A percentile compares a stretch with the other conserved stretches of the same genome.
Evolutionary conservation across 92 coral and sea anemone genomes (phyloP).

Genomic region (Epizoanthus illoricatus): DNA sequence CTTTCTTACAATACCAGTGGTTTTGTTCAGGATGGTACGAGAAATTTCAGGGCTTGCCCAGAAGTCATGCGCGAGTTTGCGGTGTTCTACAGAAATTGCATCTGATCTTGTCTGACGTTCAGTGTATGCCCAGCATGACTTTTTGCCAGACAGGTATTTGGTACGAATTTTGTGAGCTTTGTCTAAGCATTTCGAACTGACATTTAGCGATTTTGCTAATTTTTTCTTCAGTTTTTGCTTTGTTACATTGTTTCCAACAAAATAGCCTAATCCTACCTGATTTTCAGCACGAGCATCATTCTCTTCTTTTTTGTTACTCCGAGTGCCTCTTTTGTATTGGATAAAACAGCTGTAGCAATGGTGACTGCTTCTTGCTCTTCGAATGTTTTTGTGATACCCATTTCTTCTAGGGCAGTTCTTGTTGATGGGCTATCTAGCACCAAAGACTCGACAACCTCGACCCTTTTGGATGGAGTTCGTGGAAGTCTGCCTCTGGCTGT

Average conservation of each 20-base stretch:
- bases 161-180: constrained; percentile 22
- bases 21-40: constrained; percentile 28
- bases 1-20: constrained; percentile 12
- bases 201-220: constrained; percentile 11
- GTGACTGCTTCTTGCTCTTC: constrained; percentile 9
- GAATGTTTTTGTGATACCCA: constrained; percentile 15
- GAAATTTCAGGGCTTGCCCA: constrained; percentile 13
- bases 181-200: constrained; percentile 2
- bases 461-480: constrained; percentile 26
- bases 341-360: constrained; percentile 25
- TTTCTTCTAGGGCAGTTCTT: constrained; percentile 20
- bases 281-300: constrained; percentile 3
- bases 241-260: constrained; percentile 34
- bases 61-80: constrained; percentile 16
- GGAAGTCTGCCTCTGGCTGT: constrained; percentile 21
- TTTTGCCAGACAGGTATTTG: constrained; percentile 17
- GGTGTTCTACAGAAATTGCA: constrained; percentile 20
- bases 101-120: constrained; percentile 36
- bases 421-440: constrained; percentile 19
- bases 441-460: constrained; percentile 15
- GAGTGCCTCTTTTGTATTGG: constrained; percentile 30
- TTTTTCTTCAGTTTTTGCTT: constrained; percentile 20
- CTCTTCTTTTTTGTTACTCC: constrained; percentile 18
- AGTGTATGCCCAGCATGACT: constrained; percentile 41
- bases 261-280: constrained; percentile 26